Base-by-base conservation (phyloP, 2,797 vertebrate species). In the Enteromius mattozi region DNA sequence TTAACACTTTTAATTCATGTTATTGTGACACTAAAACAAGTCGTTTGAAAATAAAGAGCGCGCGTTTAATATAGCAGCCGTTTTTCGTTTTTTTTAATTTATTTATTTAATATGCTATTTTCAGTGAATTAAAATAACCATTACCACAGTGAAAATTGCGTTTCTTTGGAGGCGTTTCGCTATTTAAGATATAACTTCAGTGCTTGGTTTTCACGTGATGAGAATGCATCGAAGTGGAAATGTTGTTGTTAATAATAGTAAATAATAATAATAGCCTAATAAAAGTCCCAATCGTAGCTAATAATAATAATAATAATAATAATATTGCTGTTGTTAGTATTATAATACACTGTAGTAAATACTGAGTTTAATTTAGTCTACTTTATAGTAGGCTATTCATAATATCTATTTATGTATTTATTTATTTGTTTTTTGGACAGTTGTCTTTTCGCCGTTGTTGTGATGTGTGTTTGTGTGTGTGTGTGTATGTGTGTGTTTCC, bases 281-380 rank as follows among this genome's bases (percentile, higher is more conserved):
- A 47, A 47, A 13, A 14, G 12, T 14, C 45, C 14, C 14, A 47
- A 45, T 45, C 42, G 42, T 45, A 27, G 27, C 27, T 30, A 61
- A 75, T 80, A 74, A 45, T 77, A 61, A 68, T 63, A 42, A 63
- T 63, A 16, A 17, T 40, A 37, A 9, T 21, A 66, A 59, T 9
- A 59, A 40, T 78, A 35, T 82, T 78, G 59, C 51, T 82, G 33
- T 33, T 74, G 24, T 19, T 80, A 3, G 35, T 24, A 84, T 86
- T 76, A 51, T 70, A n/a, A 77, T 72, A 74, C 30, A 45, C 33
- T 24, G 33, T 56, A 40, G 35, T 7, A 14, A 76, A 65, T 35
- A 65, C 6, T 35, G 30, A 16, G 12, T 37, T 68, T 14, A 13
- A 47, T 66, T n/a, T 49, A 66, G 30, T 7, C 27, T 66, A 33